A percentile compares a stretch with the other conserved stretches of the same genome.
Evolutionary conservation across 2,888 invertebrate genomes (phyloP).

Genomic region (Andrena bucephala): DNA sequence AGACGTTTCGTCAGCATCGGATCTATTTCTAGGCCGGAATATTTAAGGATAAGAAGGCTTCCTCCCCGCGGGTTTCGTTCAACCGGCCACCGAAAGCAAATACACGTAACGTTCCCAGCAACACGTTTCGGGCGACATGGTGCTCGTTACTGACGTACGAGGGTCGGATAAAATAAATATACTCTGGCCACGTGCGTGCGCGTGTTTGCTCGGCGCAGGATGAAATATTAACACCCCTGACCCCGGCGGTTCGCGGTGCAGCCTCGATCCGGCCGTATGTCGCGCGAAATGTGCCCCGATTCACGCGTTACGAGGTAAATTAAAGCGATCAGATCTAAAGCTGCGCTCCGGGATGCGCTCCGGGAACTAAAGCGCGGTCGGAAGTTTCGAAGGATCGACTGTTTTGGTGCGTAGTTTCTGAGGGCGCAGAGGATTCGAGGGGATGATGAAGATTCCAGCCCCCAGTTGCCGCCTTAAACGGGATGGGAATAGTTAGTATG

Average conservation of each 20-base stretch:
- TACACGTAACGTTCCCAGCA: constrained; percentile 16
- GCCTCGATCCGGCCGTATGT: constrained; percentile 8
- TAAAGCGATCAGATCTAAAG: constrained; percentile 30
- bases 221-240: constrained; percentile 71
- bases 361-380: not conserved
- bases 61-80: constrained; percentile 25
- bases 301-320: constrained; percentile 34
- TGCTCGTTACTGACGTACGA: constrained; percentile 40
- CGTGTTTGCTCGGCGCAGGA: constrained; percentile 44
- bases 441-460: too few relatives aligned
- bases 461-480: too few relatives aligned
- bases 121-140: constrained; percentile 45
- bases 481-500: too few relatives aligned
- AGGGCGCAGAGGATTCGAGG: too few relatives aligned
- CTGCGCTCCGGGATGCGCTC: not conserved
- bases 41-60: constrained; percentile 16
- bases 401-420: not conserved
- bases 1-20: not conserved
- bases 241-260: constrained; percentile 44
- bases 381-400: not conserved
- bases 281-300: constrained; percentile 43
- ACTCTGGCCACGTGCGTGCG: constrained; percentile 44
- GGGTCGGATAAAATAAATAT: constrained; percentile 63
- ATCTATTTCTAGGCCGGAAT: constrained; percentile 17
- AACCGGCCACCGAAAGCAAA: constrained; percentile 30